Percentiles rank a stretch among this genome's conserved stretches.
Conservation (phyloP, 2,797 vertebrate genomes). For the Scleropages formosus region DNA sequence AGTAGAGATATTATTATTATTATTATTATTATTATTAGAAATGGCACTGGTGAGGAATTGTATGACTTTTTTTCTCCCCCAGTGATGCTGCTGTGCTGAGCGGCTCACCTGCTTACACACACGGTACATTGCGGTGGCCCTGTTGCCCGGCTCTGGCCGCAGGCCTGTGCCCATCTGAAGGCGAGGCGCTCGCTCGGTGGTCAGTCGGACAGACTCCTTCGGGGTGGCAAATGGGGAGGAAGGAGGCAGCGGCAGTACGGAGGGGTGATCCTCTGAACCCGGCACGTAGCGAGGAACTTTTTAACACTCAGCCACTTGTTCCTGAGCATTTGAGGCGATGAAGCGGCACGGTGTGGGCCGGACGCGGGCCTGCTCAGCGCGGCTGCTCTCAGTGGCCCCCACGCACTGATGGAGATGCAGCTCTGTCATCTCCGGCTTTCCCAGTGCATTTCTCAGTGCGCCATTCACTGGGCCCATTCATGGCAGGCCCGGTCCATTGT, state of each 20-base stretch:
- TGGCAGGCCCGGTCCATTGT: constrained; percentile 63
- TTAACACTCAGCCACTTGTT: constrained; percentile 58
- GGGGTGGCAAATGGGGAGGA: constrained; percentile 48
- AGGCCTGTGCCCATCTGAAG: constrained; percentile 30
- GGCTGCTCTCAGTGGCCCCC: constrained; percentile 59
- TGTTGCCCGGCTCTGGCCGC: no score
- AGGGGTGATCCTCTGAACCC: constrained; percentile 30
- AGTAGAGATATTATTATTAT: neutral
- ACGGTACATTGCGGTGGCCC: no score
- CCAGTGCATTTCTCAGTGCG: constrained; percentile 47
- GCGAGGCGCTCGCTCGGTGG: constrained; percentile 43
- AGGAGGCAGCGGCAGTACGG: constrained; percentile 44
- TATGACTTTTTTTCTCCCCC: neutral
- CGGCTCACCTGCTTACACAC: neutral
- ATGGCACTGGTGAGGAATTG: neutral
- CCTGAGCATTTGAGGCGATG: constrained; percentile 39
- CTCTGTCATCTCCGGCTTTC: constrained; percentile 51
- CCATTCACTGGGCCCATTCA: constrained; percentile 50
- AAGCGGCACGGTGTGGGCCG: constrained; percentile 39
- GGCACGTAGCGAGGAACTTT: constrained; percentile 9
- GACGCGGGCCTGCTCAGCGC: constrained; percentile 63
- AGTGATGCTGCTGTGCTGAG: neutral
- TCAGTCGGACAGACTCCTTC: constrained; percentile 64
- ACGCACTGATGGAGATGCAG: constrained; percentile 39
- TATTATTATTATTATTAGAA: neutral